phyloP scores from a whole-genome alignment of 2,888 invertebrate genomes.

The Isoperla grammatica region DNA sequence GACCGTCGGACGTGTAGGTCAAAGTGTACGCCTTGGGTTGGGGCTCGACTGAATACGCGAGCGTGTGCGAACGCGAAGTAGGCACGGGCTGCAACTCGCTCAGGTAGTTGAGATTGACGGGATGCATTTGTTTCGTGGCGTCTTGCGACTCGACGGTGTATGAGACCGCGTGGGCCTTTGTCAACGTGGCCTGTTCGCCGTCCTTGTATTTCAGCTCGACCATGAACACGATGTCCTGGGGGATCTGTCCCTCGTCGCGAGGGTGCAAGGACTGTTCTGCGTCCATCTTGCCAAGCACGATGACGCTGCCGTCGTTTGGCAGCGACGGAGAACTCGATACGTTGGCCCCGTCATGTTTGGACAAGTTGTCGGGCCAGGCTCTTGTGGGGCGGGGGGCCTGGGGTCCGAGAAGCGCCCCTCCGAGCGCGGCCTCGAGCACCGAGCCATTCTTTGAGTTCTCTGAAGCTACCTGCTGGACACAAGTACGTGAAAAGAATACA shows the following conservation, averaged over 20 bases:
- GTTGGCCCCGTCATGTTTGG: background rate
- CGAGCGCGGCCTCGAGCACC: background rate
- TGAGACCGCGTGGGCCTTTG: constrained; percentile 16
- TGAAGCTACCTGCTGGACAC: constrained; percentile 18
- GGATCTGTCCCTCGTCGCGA: constrained; percentile 22
- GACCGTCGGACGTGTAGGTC: constrained; percentile 28
- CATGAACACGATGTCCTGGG: constrained; percentile 35
- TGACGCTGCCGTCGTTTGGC: constrained; percentile 34
- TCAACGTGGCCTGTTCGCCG: constrained; percentile 20
- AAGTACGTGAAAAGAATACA: no score
- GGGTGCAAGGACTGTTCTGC: no score
- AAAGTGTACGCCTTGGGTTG: constrained; percentile 23
- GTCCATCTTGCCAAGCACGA: constrained; percentile 35
- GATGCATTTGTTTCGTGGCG: no score
- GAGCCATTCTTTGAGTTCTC: constrained; percentile 12
- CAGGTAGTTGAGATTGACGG: no score
- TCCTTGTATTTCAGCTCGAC: constrained; percentile 36
- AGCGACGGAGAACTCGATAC: constrained; percentile 24
- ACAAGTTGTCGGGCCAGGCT: constrained; percentile 14
- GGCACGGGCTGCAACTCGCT: no score
- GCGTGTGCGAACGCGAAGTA: no score
- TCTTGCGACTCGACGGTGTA: constrained; percentile 16
- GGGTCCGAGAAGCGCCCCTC: constrained; percentile 10
- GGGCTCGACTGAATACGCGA: no score
- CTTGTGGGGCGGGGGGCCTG: constrained; percentile 3